Evolutionary conservation across 2,888 invertebrate genomes (phyloP), one percentile per base, ranked within the genome.

Genomic region (Pyrrhia umbra): DNA sequence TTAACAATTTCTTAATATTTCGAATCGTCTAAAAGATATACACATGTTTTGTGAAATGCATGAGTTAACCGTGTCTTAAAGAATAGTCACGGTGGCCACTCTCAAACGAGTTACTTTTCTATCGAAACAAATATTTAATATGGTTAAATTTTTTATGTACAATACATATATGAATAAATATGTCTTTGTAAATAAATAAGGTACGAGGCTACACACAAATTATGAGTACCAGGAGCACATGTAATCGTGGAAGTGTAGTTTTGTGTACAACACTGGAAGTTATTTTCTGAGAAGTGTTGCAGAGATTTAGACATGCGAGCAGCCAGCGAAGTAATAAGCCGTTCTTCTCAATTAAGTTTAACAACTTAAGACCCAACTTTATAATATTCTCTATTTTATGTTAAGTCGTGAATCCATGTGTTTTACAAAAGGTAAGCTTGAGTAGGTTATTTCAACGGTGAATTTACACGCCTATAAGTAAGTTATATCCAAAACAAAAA

Each of bases 301-400:
- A 10, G 16, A 49, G 21, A 25, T 49, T 18, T 43, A 68, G 42
- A 43, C 65, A 49, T 42, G 34, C 34, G 37, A 49, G 9, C 25
- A 3, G 18, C 42, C 3, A 15, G 25, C 6, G 8, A 2, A 13
- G 69, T 45, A 58, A 37, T 20, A 58, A 30, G 18, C 42, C n/a
- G 40, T 58, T 50, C n/a, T 55, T 30, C 21, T 46, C 45, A 45
- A 51, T 64, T 64, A n/a, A 23, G 27, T 50, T 63, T 51, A 50
- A 50, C 50, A 63, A 39, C 20, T 20, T 25, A 23, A 25, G 39
- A 39, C 21, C 27, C n/a, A 39, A 4, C 4, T 2, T 43, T n/a
- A 23, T 42, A 34, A 6, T 8, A 46, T 46, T 34, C 15, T 13
- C 9, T 13, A 25, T 25, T 57, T 23, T 40, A 4, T 43, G 34